Base-by-base conservation (phyloP, 2,113 vertebrate genomes). In the Paradoxurus hermaphroditus region DNA sequence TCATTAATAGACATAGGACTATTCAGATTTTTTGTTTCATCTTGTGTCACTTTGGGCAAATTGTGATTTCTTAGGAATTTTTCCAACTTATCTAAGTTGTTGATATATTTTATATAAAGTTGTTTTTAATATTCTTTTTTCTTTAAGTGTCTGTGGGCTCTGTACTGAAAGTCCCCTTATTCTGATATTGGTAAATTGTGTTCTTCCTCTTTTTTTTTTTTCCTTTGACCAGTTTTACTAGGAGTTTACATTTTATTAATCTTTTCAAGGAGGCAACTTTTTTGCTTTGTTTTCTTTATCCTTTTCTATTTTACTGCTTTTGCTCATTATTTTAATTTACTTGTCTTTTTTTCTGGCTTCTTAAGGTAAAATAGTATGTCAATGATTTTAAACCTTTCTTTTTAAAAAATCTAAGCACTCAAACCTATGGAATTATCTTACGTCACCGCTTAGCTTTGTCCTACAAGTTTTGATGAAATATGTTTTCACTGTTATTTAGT, bases 401-500 rank as follows among this genome's bases (percentile, higher is more conserved):
- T 39, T n/a, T 1, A 27, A 63, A 65, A 92, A 87, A 36, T 41
- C 49, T 29, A 94, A 84, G 36, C 3, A 21, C 41, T 94, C 78
- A 89, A 89, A 79, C 25, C 16, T 84, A 7, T 18, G 10, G 39
- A 16, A 94, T 84, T 94, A 83, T 88, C 49, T 86, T 93, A 90
- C 21, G 79, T 19, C 13, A 34, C 12, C 59, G 21, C 8, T 67
- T 68, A 94, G 49, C 19, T 88, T 2, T 75, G 51, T 49, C 21
- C 13, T 0, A 10, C 39, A 90, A 49, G 56, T 86, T 81, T 95
- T 93, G 46, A 89, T 83, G 68, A 44, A 44, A 36, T 90, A 23
- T 86, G n/a, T 89, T 78, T 78, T 96, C 27, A 68, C 77, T 88
- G 25, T 85, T 16, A 41, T 82, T 95, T 89, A 97, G 31, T 89